Base-by-base conservation (phyloP, 1,140 invertebrate genomes). In the Aphelenchoides avenae region DNA sequence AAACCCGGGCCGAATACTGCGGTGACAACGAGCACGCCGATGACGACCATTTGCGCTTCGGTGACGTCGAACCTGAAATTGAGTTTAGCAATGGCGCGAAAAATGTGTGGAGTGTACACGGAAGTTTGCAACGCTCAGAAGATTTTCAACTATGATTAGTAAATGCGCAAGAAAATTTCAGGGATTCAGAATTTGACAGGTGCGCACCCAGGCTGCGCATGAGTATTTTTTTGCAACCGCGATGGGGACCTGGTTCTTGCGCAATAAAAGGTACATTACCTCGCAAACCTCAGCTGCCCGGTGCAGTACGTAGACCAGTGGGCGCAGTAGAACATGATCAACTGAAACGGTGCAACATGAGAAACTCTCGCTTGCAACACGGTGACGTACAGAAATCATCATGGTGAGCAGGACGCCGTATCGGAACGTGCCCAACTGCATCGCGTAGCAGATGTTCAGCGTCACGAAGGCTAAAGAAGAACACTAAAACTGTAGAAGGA, bases 281-380 rank as follows among this genome's bases (percentile, higher is more conserved):
- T 77, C 82, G 91, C 90, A 83, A 99, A 97, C 61, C 86, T 85
- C 51, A 99, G 81, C 22, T 88, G 86, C 41, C 88, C 88, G 81
- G 80, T 94, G 22, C 97, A 92, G 81, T 97, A 99, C 0, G 92
- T 93, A 78, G 96, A 92, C 95, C 94, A 99, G 79, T 99, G 95
- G 1, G 94, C 93, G 79, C 87, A 89, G 80, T 98, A 99, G 80
- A 98, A 99, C 42, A 97, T 79, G 11, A 87, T 87, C 79, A 92
- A n/a, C n/a, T n/a, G n/a, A n/a, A n/a, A n/a, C n/a, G n/a, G n/a
- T n/a, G n/a, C n/a, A n/a, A n/a, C n/a, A n/a, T n/a, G n/a, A n/a
- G n/a, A n/a, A n/a, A n/a, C n/a, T n/a, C n/a, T n/a, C n/a, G n/a
- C n/a, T n/a, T n/a, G n/a, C n/a, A n/a, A n/a, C n/a, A n/a, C n/a